phyloP scores from a whole-genome alignment of 2,888 invertebrate species.

The Lasioglossum pauxillum region DNA sequence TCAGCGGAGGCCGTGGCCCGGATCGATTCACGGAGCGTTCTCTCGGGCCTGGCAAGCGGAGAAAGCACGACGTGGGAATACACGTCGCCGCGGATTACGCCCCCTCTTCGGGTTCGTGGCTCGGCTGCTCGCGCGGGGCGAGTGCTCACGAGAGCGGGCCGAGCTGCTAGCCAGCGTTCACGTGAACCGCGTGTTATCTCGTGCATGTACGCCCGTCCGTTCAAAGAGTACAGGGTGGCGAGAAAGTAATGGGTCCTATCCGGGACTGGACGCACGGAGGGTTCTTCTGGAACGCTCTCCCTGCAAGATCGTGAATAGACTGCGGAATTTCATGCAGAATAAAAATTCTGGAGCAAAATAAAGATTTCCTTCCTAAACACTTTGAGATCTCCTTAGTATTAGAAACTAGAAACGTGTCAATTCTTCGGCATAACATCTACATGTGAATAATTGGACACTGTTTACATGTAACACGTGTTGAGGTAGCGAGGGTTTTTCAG shows the following conservation, averaged over 20 bases:
- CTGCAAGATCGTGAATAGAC: neutral
- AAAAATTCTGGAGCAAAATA: neutral
- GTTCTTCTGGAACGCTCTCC: neutral
- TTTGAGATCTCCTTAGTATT: neutral
- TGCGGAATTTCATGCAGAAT: neutral
- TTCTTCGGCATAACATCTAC: too few relatives aligned
- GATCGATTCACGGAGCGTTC: constrained; percentile 60
- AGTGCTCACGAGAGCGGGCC: constrained; percentile 26
- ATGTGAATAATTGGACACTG: too few relatives aligned
- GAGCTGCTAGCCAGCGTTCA: constrained; percentile 34
- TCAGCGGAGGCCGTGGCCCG: constrained; percentile 48
- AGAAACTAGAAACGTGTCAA: too few relatives aligned
- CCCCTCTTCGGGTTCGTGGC: constrained; percentile 69
- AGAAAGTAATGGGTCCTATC: neutral
- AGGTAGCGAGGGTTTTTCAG: neutral
- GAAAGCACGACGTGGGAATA: constrained; percentile 80
- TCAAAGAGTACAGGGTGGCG: neutral
- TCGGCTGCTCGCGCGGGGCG: constrained; percentile 31
- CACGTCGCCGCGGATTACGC: constrained; percentile 81
- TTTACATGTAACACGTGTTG: too few relatives aligned
- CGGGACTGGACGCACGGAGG: neutral
- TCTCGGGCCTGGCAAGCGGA: constrained; percentile 55
- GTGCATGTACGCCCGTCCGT: constrained; percentile 26
- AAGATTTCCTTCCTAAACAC: neutral
- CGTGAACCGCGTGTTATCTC: constrained; percentile 49